A percentile compares a stretch with the other conserved stretches of the same genome.
Evolutionary conservation across 1,140 invertebrate genomes (phyloP).

Genomic region (Drosophila elegans): DNA sequence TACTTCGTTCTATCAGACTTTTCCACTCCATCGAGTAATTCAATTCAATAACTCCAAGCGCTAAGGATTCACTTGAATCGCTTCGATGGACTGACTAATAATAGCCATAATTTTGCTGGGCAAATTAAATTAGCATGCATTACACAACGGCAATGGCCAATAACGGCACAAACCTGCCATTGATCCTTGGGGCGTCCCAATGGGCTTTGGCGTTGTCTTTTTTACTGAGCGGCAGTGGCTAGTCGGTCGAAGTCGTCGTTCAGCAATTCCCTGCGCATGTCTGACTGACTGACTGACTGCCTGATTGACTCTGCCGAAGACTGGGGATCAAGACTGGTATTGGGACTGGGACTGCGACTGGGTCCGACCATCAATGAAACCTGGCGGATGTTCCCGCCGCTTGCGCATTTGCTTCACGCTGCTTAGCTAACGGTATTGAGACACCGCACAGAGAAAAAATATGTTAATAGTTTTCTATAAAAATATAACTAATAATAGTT

Average conservation of each 20-base stretch:
- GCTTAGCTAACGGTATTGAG: constrained; percentile 65
- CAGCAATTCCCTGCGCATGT: constrained; percentile 72
- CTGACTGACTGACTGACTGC: constrained; percentile 64
- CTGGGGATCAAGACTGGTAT: constrained; percentile 10
- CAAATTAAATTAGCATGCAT: constrained; percentile 81
- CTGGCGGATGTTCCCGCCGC: constrained; percentile 40
- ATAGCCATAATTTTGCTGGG: constrained; percentile 73
- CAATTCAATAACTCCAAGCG: constrained; percentile 33
- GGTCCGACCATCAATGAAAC: constrained; percentile 70
- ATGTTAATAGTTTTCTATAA: neutral
- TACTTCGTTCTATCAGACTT: neutral
- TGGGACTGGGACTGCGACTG: constrained; percentile 16
- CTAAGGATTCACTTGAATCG: constrained; percentile 27
- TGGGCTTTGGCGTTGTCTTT: constrained; percentile 28
- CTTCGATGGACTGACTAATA: constrained; percentile 47
- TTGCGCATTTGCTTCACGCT: constrained; percentile 57
- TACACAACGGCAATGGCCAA: constrained; percentile 71
- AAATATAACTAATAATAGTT: too few relatives aligned
- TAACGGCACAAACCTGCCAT: constrained; percentile 80
- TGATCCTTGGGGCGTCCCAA: constrained; percentile 79
- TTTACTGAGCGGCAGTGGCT: constrained; percentile 51
- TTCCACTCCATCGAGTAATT: constrained; percentile 31
- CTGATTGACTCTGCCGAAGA: constrained; percentile 75
- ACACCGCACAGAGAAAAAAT: constrained; percentile 10
- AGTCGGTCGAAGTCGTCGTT: constrained; percentile 15